phyloP scores from a whole-genome alignment of 2,888 invertebrate species.

The Augochlorella aurata region DNA sequence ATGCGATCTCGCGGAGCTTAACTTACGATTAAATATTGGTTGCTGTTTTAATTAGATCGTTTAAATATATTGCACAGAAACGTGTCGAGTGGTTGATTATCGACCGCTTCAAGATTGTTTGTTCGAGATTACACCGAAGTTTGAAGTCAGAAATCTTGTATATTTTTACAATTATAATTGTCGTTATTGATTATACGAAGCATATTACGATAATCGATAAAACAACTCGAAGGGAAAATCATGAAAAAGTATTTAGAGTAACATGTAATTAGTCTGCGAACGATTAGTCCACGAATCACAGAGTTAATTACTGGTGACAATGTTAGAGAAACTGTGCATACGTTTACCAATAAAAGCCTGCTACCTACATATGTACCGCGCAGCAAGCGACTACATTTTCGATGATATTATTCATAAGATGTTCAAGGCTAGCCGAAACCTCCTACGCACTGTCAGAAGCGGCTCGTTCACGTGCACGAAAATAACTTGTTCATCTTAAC shows the following conservation, averaged over 20 bases:
- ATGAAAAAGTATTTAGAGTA: neutral
- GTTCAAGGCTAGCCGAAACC: conserved; percentile 34
- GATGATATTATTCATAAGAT: conserved; percentile 27
- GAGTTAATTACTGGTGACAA: neutral
- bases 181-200: no score
- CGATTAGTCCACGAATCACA: neutral
- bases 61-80: neutral
- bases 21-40: neutral
- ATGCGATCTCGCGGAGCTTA: neutral
- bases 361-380: neutral
- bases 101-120: neutral
- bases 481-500: conserved; percentile 56
- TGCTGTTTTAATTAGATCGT: neutral
- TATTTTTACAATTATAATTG: no score
- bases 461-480: conserved; percentile 36
- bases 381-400: neutral
- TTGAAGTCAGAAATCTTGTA: neutral
- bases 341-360: neutral
- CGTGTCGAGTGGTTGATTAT: neutral
- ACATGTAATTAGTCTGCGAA: neutral
- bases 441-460: conserved; percentile 43
- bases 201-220: no score
- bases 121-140: neutral
- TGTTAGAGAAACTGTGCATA: neutral
- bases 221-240: neutral